phyloP scores from a whole-genome alignment of 2,888 invertebrate genomes.

The Orchesella flavescens region DNA sequence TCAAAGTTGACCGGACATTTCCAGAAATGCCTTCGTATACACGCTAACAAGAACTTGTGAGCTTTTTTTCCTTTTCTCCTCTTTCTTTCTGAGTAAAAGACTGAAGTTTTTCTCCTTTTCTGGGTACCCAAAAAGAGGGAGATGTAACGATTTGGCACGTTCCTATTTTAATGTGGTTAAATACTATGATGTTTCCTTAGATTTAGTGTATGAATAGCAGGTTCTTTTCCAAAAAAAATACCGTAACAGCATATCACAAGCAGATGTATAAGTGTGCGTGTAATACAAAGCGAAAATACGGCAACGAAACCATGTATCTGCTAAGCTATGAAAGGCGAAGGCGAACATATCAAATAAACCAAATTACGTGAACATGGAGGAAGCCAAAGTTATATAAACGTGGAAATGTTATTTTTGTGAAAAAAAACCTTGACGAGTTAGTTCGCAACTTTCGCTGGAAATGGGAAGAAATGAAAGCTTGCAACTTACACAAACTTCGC shows the following conservation, averaged over 20 bases:
- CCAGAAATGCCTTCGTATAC: no score
- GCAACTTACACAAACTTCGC: constrained; percentile 4
- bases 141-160: constrained; percentile 52
- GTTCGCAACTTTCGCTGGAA: not conserved
- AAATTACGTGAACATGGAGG: constrained; percentile 23
- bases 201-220: not conserved
- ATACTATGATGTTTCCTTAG: constrained; percentile 19
- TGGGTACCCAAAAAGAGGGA: constrained; percentile 1
- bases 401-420: constrained; percentile 9
- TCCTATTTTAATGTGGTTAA: constrained; percentile 32
- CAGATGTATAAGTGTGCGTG: no score
- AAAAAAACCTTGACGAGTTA: constrained; percentile 2
- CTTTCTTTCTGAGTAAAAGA: not conserved
- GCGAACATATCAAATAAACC: not conserved
- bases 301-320: no score
- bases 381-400: constrained; percentile 20
- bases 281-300: no score
- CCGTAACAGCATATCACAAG: no score
- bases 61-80: not conserved
- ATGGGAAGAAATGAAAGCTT: constrained; percentile 20
- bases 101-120: not conserved
- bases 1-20: no score
- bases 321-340: no score
- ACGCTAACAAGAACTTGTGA: not conserved
- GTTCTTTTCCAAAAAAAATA: not conserved